A percentile compares a stretch with the other conserved stretches of the same genome.
Evolutionary conservation across 2,888 invertebrate species (phyloP).

Genomic region (Aleiodes testaceus): DNA sequence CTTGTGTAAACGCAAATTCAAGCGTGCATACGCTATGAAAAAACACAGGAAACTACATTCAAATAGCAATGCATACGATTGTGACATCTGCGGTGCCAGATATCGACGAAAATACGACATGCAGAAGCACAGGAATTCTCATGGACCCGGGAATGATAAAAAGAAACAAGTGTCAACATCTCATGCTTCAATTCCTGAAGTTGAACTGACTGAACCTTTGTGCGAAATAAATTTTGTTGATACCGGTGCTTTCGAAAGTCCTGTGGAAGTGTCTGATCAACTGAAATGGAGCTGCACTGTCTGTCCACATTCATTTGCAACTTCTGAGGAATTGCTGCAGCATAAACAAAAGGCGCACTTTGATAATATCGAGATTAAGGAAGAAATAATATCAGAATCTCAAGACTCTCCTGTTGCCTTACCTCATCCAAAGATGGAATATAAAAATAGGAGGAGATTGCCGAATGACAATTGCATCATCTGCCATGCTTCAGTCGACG

Average conservation of each 20-base stretch:
- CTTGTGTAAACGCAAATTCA: too few relatives aligned
- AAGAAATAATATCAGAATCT: background rate
- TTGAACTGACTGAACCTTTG: too few relatives aligned
- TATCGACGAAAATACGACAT: too few relatives aligned
- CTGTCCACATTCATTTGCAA: background rate
- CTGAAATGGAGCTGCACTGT: slow-evolving; percentile 4
- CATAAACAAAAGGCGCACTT: slow-evolving; percentile 5
- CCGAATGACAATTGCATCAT: slow-evolving; percentile 16
- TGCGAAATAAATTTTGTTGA: slow-evolving; percentile 8
- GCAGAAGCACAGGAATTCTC: too few relatives aligned
- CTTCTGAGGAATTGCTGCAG: slow-evolving; percentile 1
- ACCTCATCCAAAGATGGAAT: too few relatives aligned
- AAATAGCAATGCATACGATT: too few relatives aligned
- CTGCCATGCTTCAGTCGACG: background rate
- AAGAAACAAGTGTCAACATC: too few relatives aligned
- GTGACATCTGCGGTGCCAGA: too few relatives aligned
- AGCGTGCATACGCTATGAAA: too few relatives aligned
- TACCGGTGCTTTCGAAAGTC: slow-evolving; percentile 2
- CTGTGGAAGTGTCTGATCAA: background rate
- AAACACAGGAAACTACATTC: too few relatives aligned
- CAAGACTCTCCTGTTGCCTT: background rate
- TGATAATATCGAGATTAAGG: slow-evolving; percentile 11
- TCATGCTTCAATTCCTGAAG: too few relatives aligned
- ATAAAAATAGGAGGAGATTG: background rate
- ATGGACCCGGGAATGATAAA: too few relatives aligned